Conservation (phyloP, 2,113 vertebrate genomes). For the Zosterops borbonicus region DNA sequence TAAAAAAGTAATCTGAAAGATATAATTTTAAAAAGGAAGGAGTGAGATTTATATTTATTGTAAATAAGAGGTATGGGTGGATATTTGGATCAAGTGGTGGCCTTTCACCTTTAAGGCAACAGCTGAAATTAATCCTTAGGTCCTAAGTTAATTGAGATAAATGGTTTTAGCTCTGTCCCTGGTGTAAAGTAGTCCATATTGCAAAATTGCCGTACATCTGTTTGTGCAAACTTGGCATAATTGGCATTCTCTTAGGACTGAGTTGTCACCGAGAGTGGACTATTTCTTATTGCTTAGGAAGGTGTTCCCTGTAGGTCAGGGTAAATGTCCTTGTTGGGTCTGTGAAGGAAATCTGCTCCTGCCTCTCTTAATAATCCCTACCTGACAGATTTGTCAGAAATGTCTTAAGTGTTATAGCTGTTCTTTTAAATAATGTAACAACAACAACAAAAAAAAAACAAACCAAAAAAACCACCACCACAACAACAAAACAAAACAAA, state of each 20-base stretch:
- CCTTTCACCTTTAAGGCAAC: conserved; percentile 70
- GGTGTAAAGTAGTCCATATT: conserved; percentile 59
- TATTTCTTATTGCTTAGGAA: conserved; percentile 42
- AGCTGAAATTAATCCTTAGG: conserved; percentile 69
- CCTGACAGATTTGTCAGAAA: neutral
- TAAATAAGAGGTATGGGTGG: neutral
- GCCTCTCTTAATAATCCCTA: neutral
- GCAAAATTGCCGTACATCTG: conserved; percentile 63
- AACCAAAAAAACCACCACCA: too few relatives aligned
- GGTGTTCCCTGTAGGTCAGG: conserved; percentile 9
- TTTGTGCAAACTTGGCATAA: conserved; percentile 71
- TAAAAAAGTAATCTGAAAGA: neutral
- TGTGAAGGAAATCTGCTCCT: conserved; percentile 13
- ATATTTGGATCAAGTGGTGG: conserved; percentile 38
- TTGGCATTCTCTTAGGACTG: conserved; percentile 64
- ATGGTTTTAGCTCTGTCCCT: conserved; percentile 69
- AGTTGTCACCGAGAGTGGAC: conserved; percentile 31
- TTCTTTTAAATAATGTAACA: neutral
- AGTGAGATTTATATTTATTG: neutral
- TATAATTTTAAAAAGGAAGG: neutral
- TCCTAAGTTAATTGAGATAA: conserved; percentile 76
- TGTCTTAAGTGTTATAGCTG: neutral
- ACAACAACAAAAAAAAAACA: neutral
- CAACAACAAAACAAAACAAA: too few relatives aligned
- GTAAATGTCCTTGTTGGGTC: neutral